Evolutionary conservation across 2,113 vertebrate genomes (phyloP).

Genomic region (Phasianus colchicus): DNA sequence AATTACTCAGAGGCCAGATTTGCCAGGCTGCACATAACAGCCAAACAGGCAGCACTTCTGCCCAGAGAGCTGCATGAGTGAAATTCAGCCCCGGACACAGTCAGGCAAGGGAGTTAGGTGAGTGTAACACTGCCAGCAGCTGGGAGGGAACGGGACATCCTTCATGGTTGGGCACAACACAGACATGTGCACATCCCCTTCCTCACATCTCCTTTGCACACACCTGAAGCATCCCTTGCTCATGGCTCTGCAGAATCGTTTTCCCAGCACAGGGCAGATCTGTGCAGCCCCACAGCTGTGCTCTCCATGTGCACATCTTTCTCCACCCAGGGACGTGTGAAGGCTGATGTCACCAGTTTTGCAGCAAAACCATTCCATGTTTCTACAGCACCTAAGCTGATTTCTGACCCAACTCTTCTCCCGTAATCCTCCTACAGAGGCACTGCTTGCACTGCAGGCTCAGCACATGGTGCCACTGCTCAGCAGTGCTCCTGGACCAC

Average conservation of each 20-base stretch:
- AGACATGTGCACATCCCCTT: fast-evolving
- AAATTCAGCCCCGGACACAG: fast-evolving
- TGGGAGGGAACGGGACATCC: fast-evolving
- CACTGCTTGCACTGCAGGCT: fast-evolving
- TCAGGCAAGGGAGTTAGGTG: background rate
- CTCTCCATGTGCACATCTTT: fast-evolving
- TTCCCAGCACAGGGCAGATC: fast-evolving
- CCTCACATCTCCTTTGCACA: fast-evolving
- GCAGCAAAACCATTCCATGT: fast-evolving
- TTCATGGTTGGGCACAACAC: fast-evolving
- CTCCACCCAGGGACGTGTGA: background rate
- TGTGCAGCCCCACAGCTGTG: fast-evolving
- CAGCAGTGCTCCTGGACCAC: background rate
- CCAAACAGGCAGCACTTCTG: background rate
- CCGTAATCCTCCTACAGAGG: background rate
- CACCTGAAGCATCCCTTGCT: fast-evolving
- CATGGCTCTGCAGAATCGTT: fast-evolving
- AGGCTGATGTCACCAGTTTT: fast-evolving
- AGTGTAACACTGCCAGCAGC: fast-evolving
- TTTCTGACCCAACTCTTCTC: background rate
- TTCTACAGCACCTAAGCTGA: background rate
- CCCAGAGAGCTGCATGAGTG: background rate
- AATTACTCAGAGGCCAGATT: background rate
- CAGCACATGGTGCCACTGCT: background rate
- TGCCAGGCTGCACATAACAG: background rate